These are phyloP conservation scores for Austrolebias charrua DNA, from an alignment of 2,797 vertebrate species.

Conservation along the genomic window DNA sequence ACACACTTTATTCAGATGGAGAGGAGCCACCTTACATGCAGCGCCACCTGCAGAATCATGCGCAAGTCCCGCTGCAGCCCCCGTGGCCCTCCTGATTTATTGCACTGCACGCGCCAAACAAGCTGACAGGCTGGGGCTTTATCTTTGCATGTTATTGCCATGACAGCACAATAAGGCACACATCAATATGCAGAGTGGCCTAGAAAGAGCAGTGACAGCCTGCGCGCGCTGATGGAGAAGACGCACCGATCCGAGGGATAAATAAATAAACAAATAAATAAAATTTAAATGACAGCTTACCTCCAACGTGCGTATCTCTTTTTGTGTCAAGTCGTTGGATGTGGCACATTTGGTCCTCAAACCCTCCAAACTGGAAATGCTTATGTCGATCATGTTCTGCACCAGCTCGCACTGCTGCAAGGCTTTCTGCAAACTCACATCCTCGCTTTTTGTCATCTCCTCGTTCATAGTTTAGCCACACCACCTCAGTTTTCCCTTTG, in stretches of 20 bases:
- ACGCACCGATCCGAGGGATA: slow-evolving; percentile 36
- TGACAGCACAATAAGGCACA: slow-evolving; percentile 6
- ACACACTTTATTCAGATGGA: slow-evolving; percentile 63
- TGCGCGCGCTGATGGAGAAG: slow-evolving; percentile 48
- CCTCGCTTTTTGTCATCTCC: slow-evolving; percentile 93
- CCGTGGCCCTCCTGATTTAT: slow-evolving; percentile 74
- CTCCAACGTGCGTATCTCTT: slow-evolving; percentile 96
- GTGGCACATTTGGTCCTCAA: slow-evolving; percentile 98
- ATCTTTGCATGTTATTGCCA: slow-evolving; percentile 40
- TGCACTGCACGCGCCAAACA: slow-evolving; percentile 70
- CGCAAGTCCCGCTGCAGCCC: slow-evolving; percentile 87
- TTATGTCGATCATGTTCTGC: slow-evolving; percentile 98
- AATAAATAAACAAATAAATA: neutral
- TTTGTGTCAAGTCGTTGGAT: slow-evolving; percentile 98
- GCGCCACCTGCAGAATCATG: slow-evolving; percentile 93
- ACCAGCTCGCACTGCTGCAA: slow-evolving; percentile 98
- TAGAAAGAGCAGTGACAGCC: slow-evolving; percentile 49
- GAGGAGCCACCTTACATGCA: slow-evolving; percentile 67
- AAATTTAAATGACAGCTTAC: slow-evolving; percentile 79
- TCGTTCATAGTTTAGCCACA: slow-evolving; percentile 89
- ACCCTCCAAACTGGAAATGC: slow-evolving; percentile 97
- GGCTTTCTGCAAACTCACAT: slow-evolving; percentile 96
- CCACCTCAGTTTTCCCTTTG: slow-evolving; percentile 54
- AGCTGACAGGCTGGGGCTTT: neutral
- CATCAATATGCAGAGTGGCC: slow-evolving; percentile 56